A percentile compares a stretch with the other conserved stretches of the same genome.
Conservation (phyloP, 23 tunicate species). For the Oikopleura vanhoeffeni region DNA sequence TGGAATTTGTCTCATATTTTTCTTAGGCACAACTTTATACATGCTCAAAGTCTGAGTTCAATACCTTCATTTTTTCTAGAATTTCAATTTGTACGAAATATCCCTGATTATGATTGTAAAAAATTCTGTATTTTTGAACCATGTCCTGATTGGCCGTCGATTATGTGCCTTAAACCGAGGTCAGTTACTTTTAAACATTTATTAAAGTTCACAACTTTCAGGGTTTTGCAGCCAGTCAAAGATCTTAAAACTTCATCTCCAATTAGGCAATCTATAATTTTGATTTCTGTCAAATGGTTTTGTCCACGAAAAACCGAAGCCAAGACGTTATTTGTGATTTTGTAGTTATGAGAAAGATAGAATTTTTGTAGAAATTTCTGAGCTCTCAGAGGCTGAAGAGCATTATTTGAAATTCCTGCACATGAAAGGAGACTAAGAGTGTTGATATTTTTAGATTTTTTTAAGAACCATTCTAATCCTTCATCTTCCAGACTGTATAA, state of each 20-base stretch:
- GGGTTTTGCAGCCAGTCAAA: background rate
- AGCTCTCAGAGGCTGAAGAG: background rate
- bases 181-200: background rate
- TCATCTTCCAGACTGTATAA: slow-evolving; percentile 2
- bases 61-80: no score
- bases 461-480: background rate
- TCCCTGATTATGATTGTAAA: no score
- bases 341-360: background rate
- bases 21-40: no score
- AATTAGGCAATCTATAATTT: background rate
- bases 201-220: background rate
- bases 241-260: background rate
- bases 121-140: no score
- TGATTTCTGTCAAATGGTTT: background rate
- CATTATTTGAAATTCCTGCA: background rate
- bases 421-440: background rate
- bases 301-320: background rate
- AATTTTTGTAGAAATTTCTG: background rate
- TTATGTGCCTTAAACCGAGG: background rate
- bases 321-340: background rate
- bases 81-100: no score
- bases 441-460: background rate
- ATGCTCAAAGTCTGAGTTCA: no score
- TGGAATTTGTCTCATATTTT: no score
- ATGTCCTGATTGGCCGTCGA: background rate